Conservation (phyloP, 2,113 vertebrate genomes). For the Capreolus pygargus region DNA sequence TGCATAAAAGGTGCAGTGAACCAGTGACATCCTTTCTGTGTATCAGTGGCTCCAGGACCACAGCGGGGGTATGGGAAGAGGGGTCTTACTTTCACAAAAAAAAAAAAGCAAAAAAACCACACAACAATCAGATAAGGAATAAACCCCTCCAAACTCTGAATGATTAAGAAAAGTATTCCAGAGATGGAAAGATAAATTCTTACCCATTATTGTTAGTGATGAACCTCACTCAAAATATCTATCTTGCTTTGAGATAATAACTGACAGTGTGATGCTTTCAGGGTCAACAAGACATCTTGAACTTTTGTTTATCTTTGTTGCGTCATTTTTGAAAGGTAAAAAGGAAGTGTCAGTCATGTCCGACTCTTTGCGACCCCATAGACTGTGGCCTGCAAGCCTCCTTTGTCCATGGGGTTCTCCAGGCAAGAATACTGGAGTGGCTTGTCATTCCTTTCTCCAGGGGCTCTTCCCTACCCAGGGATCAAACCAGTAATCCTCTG, state of each 20-base stretch:
- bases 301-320: not conserved
- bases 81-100: not conserved
- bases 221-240: not conserved
- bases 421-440: not conserved
- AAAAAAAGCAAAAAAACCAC: not conserved
- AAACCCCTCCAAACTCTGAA: not conserved
- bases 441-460: not conserved
- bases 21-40: not conserved
- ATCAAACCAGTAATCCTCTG: not conserved
- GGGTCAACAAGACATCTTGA: not conserved
- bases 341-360: not conserved
- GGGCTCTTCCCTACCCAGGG: not conserved
- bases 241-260: not conserved
- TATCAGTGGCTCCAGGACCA: not conserved
- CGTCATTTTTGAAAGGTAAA: not conserved
- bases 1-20: not conserved
- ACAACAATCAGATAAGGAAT: not conserved
- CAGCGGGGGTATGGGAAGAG: not conserved
- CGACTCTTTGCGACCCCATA: not conserved
- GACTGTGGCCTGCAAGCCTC: not conserved
- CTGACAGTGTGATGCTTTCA: not conserved
- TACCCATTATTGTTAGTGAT: not conserved
- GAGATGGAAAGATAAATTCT: not conserved
- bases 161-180: not conserved
- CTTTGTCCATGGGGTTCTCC: not conserved